These are phyloP conservation scores for Cervus canadensis DNA, from an alignment of 2,113 vertebrate genomes.

Conservation along the genomic window DNA sequence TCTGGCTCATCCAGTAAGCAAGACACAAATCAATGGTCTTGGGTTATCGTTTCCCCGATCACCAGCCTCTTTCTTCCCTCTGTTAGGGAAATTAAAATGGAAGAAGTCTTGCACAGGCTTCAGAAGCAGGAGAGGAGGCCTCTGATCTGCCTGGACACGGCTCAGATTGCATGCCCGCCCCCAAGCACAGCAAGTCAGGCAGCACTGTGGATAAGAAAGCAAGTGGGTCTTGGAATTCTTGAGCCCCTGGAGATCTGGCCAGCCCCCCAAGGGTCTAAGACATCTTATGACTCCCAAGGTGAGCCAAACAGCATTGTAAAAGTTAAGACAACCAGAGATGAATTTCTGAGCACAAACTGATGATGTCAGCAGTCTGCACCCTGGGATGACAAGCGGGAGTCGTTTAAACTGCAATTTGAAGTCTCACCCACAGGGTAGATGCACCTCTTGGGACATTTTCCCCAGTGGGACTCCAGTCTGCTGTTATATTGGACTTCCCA, in stretches of 20 bases:
- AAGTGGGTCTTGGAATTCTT: not conserved
- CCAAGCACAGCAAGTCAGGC: rapidly evolving
- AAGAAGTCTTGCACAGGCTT: not conserved
- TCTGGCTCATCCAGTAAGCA: not conserved
- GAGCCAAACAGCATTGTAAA: not conserved
- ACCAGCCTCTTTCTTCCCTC: not conserved
- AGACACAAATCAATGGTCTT: not conserved
- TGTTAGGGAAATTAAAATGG: not conserved
- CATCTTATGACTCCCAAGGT: not conserved
- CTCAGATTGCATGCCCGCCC: not conserved
- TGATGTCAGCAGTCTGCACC: not conserved
- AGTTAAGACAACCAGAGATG: not conserved
- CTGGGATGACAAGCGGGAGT: not conserved
- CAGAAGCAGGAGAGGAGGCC: not conserved
- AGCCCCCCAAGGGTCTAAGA: not conserved
- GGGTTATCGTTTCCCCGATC: not conserved
- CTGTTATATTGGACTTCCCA: not conserved
- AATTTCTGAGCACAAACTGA: not conserved
- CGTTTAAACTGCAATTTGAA: not conserved
- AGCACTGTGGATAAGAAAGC: rapidly evolving
- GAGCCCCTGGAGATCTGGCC: not conserved
- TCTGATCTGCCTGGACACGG: not conserved
- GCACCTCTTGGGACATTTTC: rapidly evolving
- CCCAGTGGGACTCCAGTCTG: not conserved
- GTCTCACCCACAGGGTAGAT: not conserved